Evolutionary conservation across 2,888 invertebrate species (phyloP).

Genomic region (Aphrophora alni): DNA sequence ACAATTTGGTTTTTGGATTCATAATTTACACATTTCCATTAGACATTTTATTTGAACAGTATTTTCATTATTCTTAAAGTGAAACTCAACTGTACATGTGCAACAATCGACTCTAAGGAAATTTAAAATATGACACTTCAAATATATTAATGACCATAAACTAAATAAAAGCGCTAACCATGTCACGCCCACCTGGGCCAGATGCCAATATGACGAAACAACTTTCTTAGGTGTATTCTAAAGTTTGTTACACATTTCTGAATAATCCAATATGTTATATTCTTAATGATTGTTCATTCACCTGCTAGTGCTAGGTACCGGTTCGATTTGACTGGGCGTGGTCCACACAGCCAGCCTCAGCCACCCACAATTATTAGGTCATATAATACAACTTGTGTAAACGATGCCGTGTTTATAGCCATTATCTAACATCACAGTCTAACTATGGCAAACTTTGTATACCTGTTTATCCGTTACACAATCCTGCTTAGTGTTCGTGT

Average conservation of each 20-base stretch:
- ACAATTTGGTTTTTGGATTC: no score
- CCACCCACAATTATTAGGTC: not conserved
- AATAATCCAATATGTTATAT: not conserved
- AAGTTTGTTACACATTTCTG: not conserved
- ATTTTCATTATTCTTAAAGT: no score
- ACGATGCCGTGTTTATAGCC: not conserved
- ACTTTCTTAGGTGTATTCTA: not conserved
- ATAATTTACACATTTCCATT: no score
- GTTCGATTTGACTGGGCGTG: not conserved
- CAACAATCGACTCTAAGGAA: no score
- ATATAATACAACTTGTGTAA: not conserved
- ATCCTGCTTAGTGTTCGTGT: not conserved
- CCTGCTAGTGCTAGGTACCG: no score
- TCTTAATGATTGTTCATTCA: not conserved
- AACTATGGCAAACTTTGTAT: not conserved
- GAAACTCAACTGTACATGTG: no score
- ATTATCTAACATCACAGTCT: not conserved
- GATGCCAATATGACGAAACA: not conserved
- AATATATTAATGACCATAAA: no score
- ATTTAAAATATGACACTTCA: no score
- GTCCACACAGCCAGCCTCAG: not conserved
- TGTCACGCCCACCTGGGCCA: no score
- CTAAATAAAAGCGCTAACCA: no score
- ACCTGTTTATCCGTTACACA: not conserved
- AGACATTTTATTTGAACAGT: no score